Conservation (phyloP, 2,888 invertebrate species). For the Polyommatus icarus region DNA sequence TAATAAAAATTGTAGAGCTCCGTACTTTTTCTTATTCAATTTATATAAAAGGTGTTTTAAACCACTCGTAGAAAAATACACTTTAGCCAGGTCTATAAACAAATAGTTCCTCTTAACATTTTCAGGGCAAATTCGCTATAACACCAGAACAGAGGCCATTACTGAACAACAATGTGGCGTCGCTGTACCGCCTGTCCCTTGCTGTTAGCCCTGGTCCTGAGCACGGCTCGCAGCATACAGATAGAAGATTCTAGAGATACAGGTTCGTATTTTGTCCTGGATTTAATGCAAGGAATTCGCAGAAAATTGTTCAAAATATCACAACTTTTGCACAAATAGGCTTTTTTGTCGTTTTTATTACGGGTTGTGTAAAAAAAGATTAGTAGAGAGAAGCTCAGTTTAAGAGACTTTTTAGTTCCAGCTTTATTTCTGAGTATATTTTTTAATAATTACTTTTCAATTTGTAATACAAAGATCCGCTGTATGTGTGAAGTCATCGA, state of each 20-base stretch:
- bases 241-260: constrained; percentile 46
- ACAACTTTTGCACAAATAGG: too few species aligned
- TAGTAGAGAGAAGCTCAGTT: too few species aligned
- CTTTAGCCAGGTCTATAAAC: constrained; percentile 40
- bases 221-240: constrained; percentile 42
- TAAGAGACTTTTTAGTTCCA: too few species aligned
- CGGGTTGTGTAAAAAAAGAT: too few species aligned
- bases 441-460: too few species aligned
- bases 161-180: constrained; percentile 43
- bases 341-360: too few species aligned
- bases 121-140: constrained; percentile 36
- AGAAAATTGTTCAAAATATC: not conserved
- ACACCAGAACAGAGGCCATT: constrained; percentile 36
- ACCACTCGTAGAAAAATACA: not conserved
- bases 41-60: too few species aligned
- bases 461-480: too few species aligned
- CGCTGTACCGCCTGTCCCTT: constrained; percentile 39
- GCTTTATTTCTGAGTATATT: too few species aligned
- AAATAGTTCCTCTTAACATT: not conserved
- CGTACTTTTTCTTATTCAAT: too few species aligned
- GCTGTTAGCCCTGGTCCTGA: constrained; percentile 39
- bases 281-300: not conserved
- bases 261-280: constrained; percentile 34
- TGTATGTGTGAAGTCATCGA: too few species aligned
- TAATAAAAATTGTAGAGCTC: not conserved